A percentile compares a stretch with the other conserved stretches of the same genome.
Conservation (phyloP, 2,113 vertebrate genomes). For the Triplophysa rosa region DNA sequence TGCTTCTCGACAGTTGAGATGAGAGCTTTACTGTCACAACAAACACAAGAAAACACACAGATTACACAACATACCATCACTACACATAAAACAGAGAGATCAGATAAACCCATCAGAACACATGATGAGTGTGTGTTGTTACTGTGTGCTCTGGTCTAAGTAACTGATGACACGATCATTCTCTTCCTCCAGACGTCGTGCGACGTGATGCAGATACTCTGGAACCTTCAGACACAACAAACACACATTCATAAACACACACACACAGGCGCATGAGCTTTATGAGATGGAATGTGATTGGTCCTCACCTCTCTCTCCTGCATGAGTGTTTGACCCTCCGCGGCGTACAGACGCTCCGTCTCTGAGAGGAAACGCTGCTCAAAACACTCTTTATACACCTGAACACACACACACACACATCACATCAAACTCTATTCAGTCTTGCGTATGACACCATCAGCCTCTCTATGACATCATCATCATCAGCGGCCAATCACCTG, state of each 20-base stretch:
- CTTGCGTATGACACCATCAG: neutral
- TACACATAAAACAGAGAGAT: no score
- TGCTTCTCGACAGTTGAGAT: constrained; percentile 97
- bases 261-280: neutral
- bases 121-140: constrained; percentile 61
- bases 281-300: neutral
- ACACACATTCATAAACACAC: neutral
- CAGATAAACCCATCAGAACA: no score
- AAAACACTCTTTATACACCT: constrained; percentile 99
- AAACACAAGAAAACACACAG: neutral
- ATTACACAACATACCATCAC: no score
- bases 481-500: constrained; percentile 74
- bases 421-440: neutral
- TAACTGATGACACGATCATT: constrained; percentile 97
- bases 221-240: constrained; percentile 82
- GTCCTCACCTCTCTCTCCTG: constrained; percentile 92
- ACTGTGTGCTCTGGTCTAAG: constrained; percentile 98
- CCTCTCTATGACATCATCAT: neutral
- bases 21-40: constrained; percentile 85
- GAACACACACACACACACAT: constrained; percentile 6
- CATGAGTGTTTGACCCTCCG: constrained; percentile 97
- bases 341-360: constrained; percentile 92
- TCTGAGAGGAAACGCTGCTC: constrained; percentile 95
- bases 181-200: constrained; percentile 95
- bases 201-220: constrained; percentile 97